Conservation (phyloP, 1,140 invertebrate genomes). For the Glossosoma conforme region DNA sequence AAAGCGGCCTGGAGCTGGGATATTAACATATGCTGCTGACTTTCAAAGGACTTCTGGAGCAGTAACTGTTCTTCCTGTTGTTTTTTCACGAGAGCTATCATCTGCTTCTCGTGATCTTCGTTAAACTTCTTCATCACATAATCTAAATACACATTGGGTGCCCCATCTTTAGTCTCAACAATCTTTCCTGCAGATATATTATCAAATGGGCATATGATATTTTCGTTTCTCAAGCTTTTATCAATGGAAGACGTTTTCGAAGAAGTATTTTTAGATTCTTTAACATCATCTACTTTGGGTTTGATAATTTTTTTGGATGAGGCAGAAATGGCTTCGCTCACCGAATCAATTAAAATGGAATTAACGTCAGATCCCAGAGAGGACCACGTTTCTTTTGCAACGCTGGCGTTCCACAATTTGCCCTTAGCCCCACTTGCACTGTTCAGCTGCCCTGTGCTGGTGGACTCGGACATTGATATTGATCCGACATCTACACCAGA, state of each 20-base stretch:
- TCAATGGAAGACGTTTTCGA: not conserved
- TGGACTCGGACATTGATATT: conserved; percentile 46
- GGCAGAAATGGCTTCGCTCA: no score
- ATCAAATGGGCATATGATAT: no score
- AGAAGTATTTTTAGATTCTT: not conserved
- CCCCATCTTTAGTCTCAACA: no score
- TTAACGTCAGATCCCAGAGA: conserved; percentile 35
- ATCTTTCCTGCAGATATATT: no score
- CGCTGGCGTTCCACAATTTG: conserved; percentile 49
- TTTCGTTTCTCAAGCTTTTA: not conserved
- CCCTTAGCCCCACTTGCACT: conserved; percentile 36
- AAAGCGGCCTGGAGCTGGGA: conserved; percentile 51
- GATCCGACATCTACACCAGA: conserved; percentile 46
- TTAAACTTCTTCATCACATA: conserved; percentile 52
- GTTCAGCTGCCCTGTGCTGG: conserved; percentile 19
- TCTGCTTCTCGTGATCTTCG: conserved; percentile 55
- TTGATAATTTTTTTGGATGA: no score
- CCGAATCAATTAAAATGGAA: conserved; percentile 28
- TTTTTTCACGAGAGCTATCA: conserved; percentile 52
- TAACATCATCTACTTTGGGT: no score
- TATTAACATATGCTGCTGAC: conserved; percentile 53
- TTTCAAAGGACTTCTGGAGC: conserved; percentile 56
- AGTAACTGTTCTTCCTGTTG: conserved; percentile 55
- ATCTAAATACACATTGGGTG: conserved; percentile 41
- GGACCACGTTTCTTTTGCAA: conserved; percentile 38